Base-by-base conservation (phyloP, 2,888 invertebrate species). In the Nomada fabriciana region DNA sequence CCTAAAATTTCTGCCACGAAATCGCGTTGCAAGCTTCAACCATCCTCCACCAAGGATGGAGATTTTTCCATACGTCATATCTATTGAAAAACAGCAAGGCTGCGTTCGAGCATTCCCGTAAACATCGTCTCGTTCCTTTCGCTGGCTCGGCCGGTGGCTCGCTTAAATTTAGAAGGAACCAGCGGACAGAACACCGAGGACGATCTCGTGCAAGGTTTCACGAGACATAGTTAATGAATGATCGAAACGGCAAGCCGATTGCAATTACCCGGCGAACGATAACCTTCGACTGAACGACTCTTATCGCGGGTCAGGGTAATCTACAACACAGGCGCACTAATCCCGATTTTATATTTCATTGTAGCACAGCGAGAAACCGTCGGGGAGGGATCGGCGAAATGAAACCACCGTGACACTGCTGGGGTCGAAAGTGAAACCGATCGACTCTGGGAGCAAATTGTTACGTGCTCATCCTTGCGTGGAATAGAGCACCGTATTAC, bases 281-380 rank as follows among this genome's bases (percentile, higher is more conserved):
- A 90, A 88, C 90, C 90, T 89, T 88, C 89, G 84, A 67, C 70
- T 80, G 77, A 83, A 69, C 75, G 77, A 86, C 20, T 42, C 84
- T 88, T 87, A 88, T 89, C 86, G 74, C 73, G 47, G 29, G 60
- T 55, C 60, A 47, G 76, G 67, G 81, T 80, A 70, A 81, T 85
- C 86, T 53, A 29, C 70, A 42, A 59, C 53, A 70, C 42, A 60
- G 86, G 79, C 85, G 81, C 83, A 47, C 61, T 29, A 83, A 80
- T 75, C 71, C 55, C 53, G n/a, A 67, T 55, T 82, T 82, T 67
- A 50, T 55, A 69, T 72, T 77, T 65, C 61, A 71, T 73, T 77
- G 68, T 63, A 68, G 71, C 70, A 52, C 9, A 23, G 52, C 53
- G 55, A 47, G 55, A 43, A 52, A 65, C 36, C 36, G 7, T 7